Evolutionary conservation across 2,113 vertebrate genomes (phyloP).

Genomic region (Myiozetetes cayanensis): DNA sequence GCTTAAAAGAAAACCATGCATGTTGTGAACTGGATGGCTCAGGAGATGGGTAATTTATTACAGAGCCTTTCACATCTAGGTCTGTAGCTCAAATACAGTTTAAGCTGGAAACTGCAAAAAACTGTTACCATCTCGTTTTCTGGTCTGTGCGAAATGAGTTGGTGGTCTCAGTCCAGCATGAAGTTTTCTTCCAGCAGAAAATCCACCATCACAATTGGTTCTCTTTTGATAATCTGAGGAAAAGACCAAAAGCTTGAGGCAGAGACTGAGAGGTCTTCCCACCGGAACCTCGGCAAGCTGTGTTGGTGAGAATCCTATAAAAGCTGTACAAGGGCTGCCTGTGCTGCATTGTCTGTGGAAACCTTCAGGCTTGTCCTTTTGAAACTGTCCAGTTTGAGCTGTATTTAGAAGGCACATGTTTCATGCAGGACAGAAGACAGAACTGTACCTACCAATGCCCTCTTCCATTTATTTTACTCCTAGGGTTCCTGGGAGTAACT

Average conservation of each 20-base stretch:
- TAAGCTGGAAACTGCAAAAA: not conserved
- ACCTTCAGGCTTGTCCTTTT: not conserved
- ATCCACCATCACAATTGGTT: conserved; percentile 17
- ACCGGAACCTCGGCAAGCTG: not conserved
- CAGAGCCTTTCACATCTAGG: conserved; percentile 59
- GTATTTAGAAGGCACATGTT: not conserved
- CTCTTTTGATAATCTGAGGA: not conserved
- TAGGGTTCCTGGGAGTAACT: not conserved
- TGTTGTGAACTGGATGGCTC: conserved; percentile 60
- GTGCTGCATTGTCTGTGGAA: not conserved
- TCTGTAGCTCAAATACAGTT: not conserved
- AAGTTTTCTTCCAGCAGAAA: conserved; percentile 22
- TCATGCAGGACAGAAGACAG: not conserved
- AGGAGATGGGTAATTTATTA: conserved; percentile 56
- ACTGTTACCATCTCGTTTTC: not conserved
- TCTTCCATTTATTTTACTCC: not conserved
- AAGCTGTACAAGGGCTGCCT: not conserved
- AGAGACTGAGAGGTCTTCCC: not conserved
- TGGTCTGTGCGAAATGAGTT: conserved; percentile 24
- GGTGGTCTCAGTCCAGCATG: conserved; percentile 31
- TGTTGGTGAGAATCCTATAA: not conserved
- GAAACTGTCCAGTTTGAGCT: not conserved
- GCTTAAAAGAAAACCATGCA: not conserved
- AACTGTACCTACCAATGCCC: not conserved
- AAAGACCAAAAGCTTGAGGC: conserved; percentile 2